Evolutionary conservation across 2,888 invertebrate species (phyloP), one percentile per base, ranked within the genome.

Genomic region (Eledona agricola): DNA sequence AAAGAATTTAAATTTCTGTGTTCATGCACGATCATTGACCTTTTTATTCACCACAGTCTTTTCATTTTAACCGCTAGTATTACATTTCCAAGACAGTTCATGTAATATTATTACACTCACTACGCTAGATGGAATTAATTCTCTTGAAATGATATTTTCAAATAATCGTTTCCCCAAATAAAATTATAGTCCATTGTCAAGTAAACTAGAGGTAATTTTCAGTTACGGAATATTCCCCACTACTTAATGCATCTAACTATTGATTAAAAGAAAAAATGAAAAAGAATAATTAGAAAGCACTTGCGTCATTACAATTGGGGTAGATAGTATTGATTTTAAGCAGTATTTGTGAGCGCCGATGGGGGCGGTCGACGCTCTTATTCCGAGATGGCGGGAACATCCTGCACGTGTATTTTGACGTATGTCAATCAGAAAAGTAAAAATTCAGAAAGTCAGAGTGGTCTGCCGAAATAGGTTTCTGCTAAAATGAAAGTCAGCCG

Each of bases 331-430:
- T 67, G 67, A 67, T 67, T 65, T 66, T 62, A 64, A 62, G 57
- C 54, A 57, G 62, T 58, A 57, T 58, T 52, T 50, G 50, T 51
- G 51, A 51, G 57, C 47, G 34, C 53, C 52, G 55, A 49, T 46
- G 50, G 40, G 52, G 55, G 56, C 54, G 51, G 53, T 46, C 52
- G 51, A 37, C 55, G 49, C 59, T 45, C 46, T 23, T 54, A 59
- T 52, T 60, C 51, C 52, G 64, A 59, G 59, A 71, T 72, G 72
- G 73, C 72, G 72, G 69, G 71, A 72, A 72, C 56, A 60, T 49
- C 55, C 49, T 60, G 57, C 72, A 73, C 71, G 67, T 72, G 71
- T 58, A 58, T 62, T 70, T 71, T 71, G 70, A 72, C 70, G 67
- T 61, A 58, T 69, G 69, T 69, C 71, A 71, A 69, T 70, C 66